phyloP scores from a whole-genome alignment of 2,888 invertebrate species.

The Leptodirus hochenwartii region DNA sequence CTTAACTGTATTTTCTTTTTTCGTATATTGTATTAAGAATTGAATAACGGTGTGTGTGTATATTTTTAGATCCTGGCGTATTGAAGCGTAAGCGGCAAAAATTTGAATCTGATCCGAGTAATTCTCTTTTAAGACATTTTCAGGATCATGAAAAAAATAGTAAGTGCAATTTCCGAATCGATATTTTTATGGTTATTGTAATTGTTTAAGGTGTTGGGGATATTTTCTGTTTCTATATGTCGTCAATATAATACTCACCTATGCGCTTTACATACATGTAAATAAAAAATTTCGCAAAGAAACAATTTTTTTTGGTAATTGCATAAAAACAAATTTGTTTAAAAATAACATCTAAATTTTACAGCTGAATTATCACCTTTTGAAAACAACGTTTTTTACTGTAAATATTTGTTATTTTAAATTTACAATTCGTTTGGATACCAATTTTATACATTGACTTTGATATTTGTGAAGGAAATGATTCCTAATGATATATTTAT shows the following conservation, averaged over 20 bases:
- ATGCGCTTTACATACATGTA: slow-evolving; percentile 3
- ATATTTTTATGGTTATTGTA: slow-evolving; percentile 13
- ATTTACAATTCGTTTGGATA: too few relatives aligned
- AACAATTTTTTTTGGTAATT: slow-evolving; percentile 4
- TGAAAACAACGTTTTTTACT: too few relatives aligned
- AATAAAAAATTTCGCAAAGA: background rate
- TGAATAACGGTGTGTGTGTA: slow-evolving; percentile 11
- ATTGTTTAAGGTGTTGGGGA: slow-evolving; percentile 7
- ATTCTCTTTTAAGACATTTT: slow-evolving; percentile 29
- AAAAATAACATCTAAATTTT: too few relatives aligned
- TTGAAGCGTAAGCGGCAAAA: slow-evolving; percentile 37
- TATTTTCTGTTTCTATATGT: slow-evolving; percentile 8
- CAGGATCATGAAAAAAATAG: slow-evolving; percentile 29
- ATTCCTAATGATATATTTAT: too few relatives aligned
- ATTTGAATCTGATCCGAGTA: slow-evolving; percentile 31
- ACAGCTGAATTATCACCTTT: too few relatives aligned
- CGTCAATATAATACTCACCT: too few relatives aligned
- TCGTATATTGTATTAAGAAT: slow-evolving; percentile 11
- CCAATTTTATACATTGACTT: too few relatives aligned
- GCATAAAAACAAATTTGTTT: too few relatives aligned
- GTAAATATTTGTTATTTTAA: too few relatives aligned
- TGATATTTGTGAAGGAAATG: too few relatives aligned
- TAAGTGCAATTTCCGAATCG: slow-evolving; percentile 25
- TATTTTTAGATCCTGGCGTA: slow-evolving; percentile 9
- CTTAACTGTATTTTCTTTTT: slow-evolving; percentile 7